Percentiles rank a stretch among this genome's conserved stretches.
phyloP scores from a whole-genome alignment of 2,888 invertebrate species.

The Drosophila demipolita region DNA sequence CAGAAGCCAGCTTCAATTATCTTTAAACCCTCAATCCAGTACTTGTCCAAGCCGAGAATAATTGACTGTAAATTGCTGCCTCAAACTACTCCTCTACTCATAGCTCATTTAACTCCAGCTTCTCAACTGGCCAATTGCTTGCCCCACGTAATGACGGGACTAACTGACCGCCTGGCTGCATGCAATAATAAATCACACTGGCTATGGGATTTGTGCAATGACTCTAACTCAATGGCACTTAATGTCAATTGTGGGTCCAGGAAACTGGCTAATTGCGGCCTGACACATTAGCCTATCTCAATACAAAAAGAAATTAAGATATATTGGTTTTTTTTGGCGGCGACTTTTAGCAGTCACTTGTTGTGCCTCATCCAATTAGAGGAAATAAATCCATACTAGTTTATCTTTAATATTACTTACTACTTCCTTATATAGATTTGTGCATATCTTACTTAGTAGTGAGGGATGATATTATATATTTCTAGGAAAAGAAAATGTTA shows the following conservation, averaged over 20 bases:
- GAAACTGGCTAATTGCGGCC: conserved; percentile 38
- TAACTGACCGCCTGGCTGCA: conserved; percentile 14
- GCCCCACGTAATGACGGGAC: conserved; percentile 26
- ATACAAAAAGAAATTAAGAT: neutral
- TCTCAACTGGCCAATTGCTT: conserved; percentile 21
- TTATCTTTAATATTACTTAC: neutral
- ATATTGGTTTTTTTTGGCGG: neutral
- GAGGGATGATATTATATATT: neutral
- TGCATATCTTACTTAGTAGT: neutral
- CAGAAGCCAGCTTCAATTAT: neutral
- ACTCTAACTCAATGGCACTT: conserved; percentile 25
- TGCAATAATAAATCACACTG: conserved; percentile 46
- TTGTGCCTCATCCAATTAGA: neutral
- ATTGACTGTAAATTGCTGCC: conserved; percentile 12
- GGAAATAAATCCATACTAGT: neutral
- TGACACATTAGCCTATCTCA: neutral
- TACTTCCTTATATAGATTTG: neutral
- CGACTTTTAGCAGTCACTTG: neutral
- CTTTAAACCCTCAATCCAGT: neutral
- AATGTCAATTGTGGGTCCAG: neutral
- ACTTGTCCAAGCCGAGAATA: neutral
- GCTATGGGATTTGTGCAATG: conserved; percentile 39
- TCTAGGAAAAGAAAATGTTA: no score
- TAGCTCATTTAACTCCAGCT: conserved; percentile 10
- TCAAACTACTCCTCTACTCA: conserved; percentile 6